Base-by-base conservation (phyloP, 2,888 invertebrate genomes). In the Cactoblastis cactorum region DNA sequence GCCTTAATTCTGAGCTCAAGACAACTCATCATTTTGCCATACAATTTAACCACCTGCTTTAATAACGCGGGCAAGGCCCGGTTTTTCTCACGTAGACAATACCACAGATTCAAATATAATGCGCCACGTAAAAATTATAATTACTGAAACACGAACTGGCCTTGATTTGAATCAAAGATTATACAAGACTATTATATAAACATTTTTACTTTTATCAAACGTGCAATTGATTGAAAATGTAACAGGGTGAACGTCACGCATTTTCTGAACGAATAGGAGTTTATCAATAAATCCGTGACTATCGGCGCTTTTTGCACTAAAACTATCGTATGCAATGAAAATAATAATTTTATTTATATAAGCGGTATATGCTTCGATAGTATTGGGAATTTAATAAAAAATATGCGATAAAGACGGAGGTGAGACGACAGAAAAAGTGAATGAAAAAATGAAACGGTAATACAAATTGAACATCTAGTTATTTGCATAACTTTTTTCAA, bases 11-110 rank as follows among this genome's bases (percentile, higher is more conserved):
- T 0, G 14, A 41, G 39, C 39, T 28, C 43, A 43, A 43, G 43
- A 28, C 9, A 43, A n/a, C 43, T 24, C 43, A 28, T 43, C 43
- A 43, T 43, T 24, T 43, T 28, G 11, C 12, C 39, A 17, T 35
- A 5, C 4, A 37, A 43, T 9, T 11, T 8, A 32, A 43, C 28
- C 43, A 32, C 28, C 43, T 43, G 28, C 17, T 32, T 41, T 32
- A 2, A 11, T 3, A 38, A 18, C 4, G 3, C 11, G 17, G 28
- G 8, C 43, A 43, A 43, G 43, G 43, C 43, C 11, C 5, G 15
- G 9, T 15, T 8, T 6, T 43, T 43, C 43, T 15, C 43, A 43
- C 43, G 17, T 14, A 12, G 28, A 43, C 28, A 43, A 43, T 32
- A 8, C 24, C 12, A 8, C 3, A 43, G 14, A 43, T 14, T 14